Evolutionary conservation across 2,888 invertebrate species (phyloP), one percentile per base, ranked within the genome.

Genomic region (Ptychoptera albimana): DNA sequence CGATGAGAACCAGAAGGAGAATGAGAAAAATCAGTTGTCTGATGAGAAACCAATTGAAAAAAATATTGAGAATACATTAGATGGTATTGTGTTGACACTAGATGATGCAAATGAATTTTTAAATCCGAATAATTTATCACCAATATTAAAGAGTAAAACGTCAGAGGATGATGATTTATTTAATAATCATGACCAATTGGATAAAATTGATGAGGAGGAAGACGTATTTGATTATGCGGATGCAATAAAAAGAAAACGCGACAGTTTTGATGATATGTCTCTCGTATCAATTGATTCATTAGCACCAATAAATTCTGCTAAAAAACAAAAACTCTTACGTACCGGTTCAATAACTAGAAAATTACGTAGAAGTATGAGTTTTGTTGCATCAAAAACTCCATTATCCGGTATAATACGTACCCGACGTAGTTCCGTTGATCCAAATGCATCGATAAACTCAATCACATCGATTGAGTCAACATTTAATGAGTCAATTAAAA

Each of bases 261-360:
- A 60, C 30, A 64, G 63, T 48, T 57, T 60, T 32, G 65, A 65
- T 49, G 62, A 57, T 40, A 51, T 62, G 11, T 65, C 66, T 0
- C 51, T 64, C 2, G 54, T 62, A 51, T 65, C 65, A 1, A 57
- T 59, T 6, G 65, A 64, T 38, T 64, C 65, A 7, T 60, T 60
- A 49, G 61, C 57, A 1, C 8, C 50, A 42, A 38, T 60, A 57
- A 38, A 34, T 38, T 50, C 51, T 2, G 60, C 62, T 9, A 66
- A 66, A 47, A 66, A 66, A 43, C 63, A 63, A 0, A 66, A 66
- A 51, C 54, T 66, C 7, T 57, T 58, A 43, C 60, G 66, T 42
- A 60, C 63, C 2, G 64, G 63, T 4, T 66, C 65, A 31, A 61
- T 66, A 39, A 61, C 63, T 38, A 55, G 63, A 10, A 60, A 60